Evolutionary conservation across 2,888 invertebrate genomes (phyloP).

Genomic region (Chorisops tibialis): DNA sequence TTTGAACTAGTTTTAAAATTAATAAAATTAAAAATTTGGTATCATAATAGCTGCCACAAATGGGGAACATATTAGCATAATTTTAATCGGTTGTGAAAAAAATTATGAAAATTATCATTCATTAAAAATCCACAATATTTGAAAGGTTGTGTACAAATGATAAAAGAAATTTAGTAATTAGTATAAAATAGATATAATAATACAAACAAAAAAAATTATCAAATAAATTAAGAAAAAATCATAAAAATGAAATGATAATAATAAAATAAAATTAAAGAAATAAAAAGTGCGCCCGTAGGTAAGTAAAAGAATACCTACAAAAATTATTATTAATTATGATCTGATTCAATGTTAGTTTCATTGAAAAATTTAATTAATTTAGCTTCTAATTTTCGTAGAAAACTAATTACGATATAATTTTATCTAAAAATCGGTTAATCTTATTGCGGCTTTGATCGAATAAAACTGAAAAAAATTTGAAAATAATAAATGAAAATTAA

Average conservation of each 20-base stretch:
- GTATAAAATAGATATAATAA: background rate
- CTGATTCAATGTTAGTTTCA: no score
- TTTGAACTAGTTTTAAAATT: no score
- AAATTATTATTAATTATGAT: no score
- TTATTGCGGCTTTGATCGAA: slow-evolving; percentile 10
- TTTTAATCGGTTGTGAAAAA: no score
- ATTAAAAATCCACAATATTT: no score
- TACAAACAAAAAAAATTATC: slow-evolving; percentile 9
- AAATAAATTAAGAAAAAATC: slow-evolving; percentile 3
- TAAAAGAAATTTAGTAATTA: no score
- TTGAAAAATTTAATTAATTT: background rate
- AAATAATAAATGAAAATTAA: slow-evolving; percentile 13
- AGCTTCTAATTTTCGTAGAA: slow-evolving; percentile 13
- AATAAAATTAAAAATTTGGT: no score
- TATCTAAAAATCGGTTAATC: slow-evolving; percentile 2
- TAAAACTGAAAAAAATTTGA: slow-evolving; percentile 11
- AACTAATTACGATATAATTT: slow-evolving; percentile 1
- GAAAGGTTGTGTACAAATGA: no score
- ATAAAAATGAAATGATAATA: no score
- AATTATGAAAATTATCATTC: no score
- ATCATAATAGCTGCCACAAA: no score
- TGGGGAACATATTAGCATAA: no score
- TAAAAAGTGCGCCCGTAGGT: slow-evolving; percentile 25
- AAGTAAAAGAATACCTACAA: slow-evolving; percentile 4
- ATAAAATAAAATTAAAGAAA: background rate